Percentiles rank a stretch among this genome's conserved stretches.
These are phyloP conservation scores for Eupithecia tripunctaria DNA, from an alignment of 2,888 invertebrate genomes.

Conservation along the genomic window DNA sequence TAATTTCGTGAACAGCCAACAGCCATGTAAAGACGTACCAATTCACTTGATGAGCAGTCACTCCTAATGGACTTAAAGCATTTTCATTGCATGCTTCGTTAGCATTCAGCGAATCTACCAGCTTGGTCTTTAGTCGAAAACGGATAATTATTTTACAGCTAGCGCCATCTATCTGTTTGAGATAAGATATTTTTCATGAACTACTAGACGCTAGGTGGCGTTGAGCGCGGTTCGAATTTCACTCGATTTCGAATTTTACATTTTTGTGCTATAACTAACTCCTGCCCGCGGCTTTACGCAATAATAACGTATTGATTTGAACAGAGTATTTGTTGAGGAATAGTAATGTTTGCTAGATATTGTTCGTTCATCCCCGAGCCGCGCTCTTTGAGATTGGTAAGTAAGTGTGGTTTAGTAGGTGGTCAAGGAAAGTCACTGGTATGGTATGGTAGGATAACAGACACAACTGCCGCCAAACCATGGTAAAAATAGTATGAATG, in stretches of 20 bases:
- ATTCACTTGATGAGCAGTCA: constrained; percentile 60
- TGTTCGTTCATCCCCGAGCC: too few relatives aligned
- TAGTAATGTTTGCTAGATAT: neutral
- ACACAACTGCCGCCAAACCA: neutral
- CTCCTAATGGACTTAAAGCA: constrained; percentile 37
- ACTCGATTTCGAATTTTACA: neutral
- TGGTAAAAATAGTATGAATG: neutral
- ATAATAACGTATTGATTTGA: neutral
- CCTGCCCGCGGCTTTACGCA: neutral
- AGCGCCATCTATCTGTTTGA: constrained; percentile 51
- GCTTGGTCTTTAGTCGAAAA: constrained; percentile 20
- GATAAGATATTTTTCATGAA: neutral
- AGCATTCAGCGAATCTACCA: constrained; percentile 56
- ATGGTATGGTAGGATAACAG: too few relatives aligned
- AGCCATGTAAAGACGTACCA: constrained; percentile 51
- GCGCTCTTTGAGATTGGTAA: too few relatives aligned
- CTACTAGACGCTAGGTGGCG: constrained; percentile 49
- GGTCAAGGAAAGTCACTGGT: neutral
- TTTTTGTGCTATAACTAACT: neutral
- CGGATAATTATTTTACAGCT: constrained; percentile 9
- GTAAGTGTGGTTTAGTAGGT: neutral
- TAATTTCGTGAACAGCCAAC: constrained; percentile 47
- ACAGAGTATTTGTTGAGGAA: neutral
- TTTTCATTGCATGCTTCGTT: constrained; percentile 49
- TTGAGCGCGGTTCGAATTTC: neutral